phyloP scores from a whole-genome alignment of 1,140 invertebrate species.

The Procambarus virginalis region DNA sequence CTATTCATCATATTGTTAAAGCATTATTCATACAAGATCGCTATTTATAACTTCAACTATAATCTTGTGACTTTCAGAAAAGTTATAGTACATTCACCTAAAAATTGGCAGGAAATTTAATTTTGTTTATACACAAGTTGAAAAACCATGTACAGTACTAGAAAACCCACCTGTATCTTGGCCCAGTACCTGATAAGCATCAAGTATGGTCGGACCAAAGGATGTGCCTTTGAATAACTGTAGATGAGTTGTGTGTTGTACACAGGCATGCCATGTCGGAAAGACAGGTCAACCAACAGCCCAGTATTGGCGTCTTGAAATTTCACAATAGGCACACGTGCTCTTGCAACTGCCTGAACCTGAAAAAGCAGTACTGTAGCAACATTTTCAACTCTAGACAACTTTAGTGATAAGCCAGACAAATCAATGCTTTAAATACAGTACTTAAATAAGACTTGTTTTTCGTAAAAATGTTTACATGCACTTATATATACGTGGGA shows the following conservation, averaged over 20 bases:
- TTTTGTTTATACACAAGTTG: too few species aligned
- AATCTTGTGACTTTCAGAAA: too few species aligned
- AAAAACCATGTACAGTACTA: not conserved
- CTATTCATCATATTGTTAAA: too few species aligned
- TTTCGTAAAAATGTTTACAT: too few species aligned
- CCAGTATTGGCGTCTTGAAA: conserved; percentile 78
- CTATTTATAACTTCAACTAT: too few species aligned
- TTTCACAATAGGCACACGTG: conserved; percentile 84
- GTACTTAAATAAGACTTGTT: too few species aligned
- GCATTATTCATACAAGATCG: too few species aligned
- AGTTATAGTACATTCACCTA: too few species aligned
- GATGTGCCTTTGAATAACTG: conserved; percentile 78
- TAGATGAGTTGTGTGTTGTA: conserved; percentile 79
- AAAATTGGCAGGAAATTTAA: too few species aligned
- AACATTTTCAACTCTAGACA: conserved; percentile 1
- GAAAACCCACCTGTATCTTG: conserved; percentile 74
- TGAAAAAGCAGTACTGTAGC: conserved; percentile 71
- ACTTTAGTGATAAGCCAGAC: too few species aligned
- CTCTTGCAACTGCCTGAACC: conserved; percentile 79
- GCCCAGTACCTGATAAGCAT: conserved; percentile 83
- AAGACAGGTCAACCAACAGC: conserved; percentile 81
- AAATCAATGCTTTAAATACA: too few species aligned
- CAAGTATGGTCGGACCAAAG: conserved; percentile 77
- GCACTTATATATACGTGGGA: too few species aligned
- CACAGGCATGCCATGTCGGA: conserved; percentile 80